Base-by-base conservation (phyloP, 2,113 vertebrate species). In the Columba livia region DNA sequence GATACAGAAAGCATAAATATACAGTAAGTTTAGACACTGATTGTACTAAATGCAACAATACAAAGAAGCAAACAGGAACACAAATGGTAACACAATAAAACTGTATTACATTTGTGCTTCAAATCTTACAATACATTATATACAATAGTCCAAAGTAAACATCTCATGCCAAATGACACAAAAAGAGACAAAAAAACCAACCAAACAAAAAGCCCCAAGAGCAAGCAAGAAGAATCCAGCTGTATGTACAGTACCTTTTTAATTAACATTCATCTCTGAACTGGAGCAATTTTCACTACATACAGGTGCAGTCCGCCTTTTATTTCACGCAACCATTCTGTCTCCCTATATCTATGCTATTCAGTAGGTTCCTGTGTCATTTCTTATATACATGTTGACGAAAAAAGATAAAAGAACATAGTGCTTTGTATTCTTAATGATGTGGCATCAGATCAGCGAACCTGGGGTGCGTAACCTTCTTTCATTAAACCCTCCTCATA, bases 41-140 rank as follows among this genome's bases (percentile, higher is more conserved):
- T 98, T 98, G 98, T 98, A 98, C 98, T 97, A 98, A 98, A 98
- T 98, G 98, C 98, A 98, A 98, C 98, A 97, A 98, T 98, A 98
- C 98, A 98, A 98, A 98, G 97, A 97, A 98, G 98, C 97, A 96
- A 98, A 98, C 98, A 91, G 62, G 97, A 98, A 98, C 98, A 98
- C 98, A 97, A 98, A 98, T 96, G 93, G 98, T 98, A 99, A 99
- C 99, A 99, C 99, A 99, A 99, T 99, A 99, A 99, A 99, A 99
- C 98, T 99, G 99, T 99, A 99, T 99, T 99, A 99, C 99, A 99
- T 99, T 99, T 99, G 99, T 99, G 99, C 98, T 99, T 99, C 98
- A 98, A 98, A 98, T 99, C 98, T 99, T 99, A 99, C 99, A 99
- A 98, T 99, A 99, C 98, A 98, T 97, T 99, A 99, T 99, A 97